Percentiles rank a stretch among this genome's conserved stretches.
These are phyloP conservation scores for Netelia fuscicornis DNA, from an alignment of 2,888 invertebrate genomes.

Conservation along the genomic window DNA sequence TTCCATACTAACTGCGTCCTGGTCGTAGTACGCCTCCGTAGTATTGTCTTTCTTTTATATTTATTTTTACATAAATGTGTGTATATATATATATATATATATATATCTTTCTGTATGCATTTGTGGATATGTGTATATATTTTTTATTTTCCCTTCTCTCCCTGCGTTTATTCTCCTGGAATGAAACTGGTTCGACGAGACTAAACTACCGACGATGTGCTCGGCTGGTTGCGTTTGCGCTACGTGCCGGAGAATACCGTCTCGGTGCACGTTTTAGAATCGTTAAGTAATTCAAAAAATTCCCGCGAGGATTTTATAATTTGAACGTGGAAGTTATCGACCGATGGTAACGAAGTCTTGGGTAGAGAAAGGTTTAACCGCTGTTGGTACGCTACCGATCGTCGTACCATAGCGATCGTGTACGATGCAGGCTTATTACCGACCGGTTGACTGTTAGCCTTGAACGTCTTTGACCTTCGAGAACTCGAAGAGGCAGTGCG, in stretches of 20 bases:
- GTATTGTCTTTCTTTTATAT: slow-evolving; percentile 47
- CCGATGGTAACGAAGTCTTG: slow-evolving; percentile 1
- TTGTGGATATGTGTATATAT: not conserved
- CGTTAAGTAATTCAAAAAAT: slow-evolving; percentile 19
- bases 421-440: slow-evolving; percentile 23
- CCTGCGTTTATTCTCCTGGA: slow-evolving; percentile 24
- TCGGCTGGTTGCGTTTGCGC: not conserved
- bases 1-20: slow-evolving; percentile 51
- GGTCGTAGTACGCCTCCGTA: slow-evolving; percentile 47
- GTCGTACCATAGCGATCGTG: not conserved
- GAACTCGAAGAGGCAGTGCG: slow-evolving; percentile 20
- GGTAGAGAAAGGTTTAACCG: slow-evolving; percentile 1
- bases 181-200: slow-evolving; percentile 47
- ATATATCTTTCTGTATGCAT: not conserved
- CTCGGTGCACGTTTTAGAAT: not conserved
- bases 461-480: slow-evolving; percentile 28
- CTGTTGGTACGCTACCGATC: slow-evolving; percentile 30
- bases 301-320: not conserved
- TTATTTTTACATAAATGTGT: not conserved
- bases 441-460: slow-evolving; percentile 9
- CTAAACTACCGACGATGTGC: not conserved
- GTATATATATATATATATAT: not conserved
- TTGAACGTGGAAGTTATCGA: slow-evolving; percentile 17
- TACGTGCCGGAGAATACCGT: not conserved
- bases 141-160: slow-evolving; percentile 46